Base-by-base conservation (phyloP, 2,888 invertebrate species). In the Andrena flavipes region DNA sequence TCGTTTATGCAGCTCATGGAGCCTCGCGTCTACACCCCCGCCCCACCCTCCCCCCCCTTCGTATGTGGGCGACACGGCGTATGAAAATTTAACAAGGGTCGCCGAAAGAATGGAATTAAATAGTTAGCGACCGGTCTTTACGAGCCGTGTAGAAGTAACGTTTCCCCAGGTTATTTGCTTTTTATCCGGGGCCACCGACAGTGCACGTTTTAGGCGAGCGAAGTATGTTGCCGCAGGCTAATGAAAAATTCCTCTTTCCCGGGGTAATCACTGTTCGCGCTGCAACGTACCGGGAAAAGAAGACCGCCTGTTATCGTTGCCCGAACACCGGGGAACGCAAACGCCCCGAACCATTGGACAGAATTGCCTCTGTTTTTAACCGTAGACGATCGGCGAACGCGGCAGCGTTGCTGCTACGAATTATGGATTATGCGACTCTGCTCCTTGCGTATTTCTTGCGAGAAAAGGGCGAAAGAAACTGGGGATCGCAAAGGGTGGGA, bases 31-130 rank as follows among this genome's bases (percentile, higher is more conserved):
- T 42, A 42, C 16, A 16, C 42, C 16, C 42, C 42, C 4, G 1
- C 42, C 13, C 10, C 2, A 10, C 0, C 42, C 13, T 5, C 13
- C 13, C 10, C 35, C 2, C 42, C 13, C 16, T 1, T 42, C 42
- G 42, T 42, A 42, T 42, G 16, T 68, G 35, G 76, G 59, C 69
- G 72, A 73, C 82, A 68, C 72, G 60, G 76, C 64, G 68, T 83
- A 83, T 83, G 82, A 77, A 77, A 83, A 77, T 77, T 83, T 69
- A 48, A 83, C 84, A 60, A 23, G 60, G 56, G 64, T 62, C 67
- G 67, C 84, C 56, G 69, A 65, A 77, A 83, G 77, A 83, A 83
- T 82, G 83, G 49, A 83, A 83, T 82, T 83, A 83, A 83, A 82
- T 82, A 82, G 60, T 77, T 82, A 73, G 71, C 33, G 49, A 54